Conservation (phyloP, 1,140 invertebrate species). For the Chymomyza costata region DNA sequence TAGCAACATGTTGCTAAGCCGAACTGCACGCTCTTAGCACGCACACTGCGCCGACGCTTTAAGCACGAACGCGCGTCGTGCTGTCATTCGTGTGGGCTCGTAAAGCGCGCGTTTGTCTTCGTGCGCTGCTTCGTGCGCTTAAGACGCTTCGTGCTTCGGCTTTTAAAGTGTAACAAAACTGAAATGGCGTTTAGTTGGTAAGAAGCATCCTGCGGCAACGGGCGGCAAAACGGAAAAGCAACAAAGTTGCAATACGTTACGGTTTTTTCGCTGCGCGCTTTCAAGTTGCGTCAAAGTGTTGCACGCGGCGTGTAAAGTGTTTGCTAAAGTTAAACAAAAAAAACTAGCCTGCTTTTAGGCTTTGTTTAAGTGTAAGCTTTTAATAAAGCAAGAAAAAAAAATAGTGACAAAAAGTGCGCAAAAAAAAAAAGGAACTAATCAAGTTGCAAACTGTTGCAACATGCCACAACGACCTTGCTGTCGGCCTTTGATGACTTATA, state of each 20-base stretch:
- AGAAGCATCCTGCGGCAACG: conserved; percentile 64
- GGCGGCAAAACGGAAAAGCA: conserved; percentile 49
- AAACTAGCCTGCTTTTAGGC: too few relatives aligned
- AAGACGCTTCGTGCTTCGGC: conserved; percentile 26
- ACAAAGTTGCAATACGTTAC: conserved; percentile 1
- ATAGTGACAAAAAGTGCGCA: too few relatives aligned
- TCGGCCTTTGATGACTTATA: too few relatives aligned
- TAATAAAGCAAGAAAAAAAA: background rate
- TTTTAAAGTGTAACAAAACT: conserved; percentile 65
- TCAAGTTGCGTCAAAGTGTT: conserved; percentile 6
- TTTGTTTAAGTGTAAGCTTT: background rate
- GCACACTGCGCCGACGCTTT: too few relatives aligned
- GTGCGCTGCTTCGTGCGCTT: background rate
- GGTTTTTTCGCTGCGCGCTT: too few relatives aligned
- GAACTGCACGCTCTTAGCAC: background rate
- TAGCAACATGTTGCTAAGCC: conserved; percentile 37
- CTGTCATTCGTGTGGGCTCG: background rate
- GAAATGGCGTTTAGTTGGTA: conserved; percentile 66
- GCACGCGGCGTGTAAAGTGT: conserved; percentile 2
- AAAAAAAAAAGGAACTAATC: too few relatives aligned
- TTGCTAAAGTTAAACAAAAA: too few relatives aligned
- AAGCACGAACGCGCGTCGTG: conserved; percentile 2
- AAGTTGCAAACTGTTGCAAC: too few relatives aligned
- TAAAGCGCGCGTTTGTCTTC: background rate
- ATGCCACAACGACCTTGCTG: too few relatives aligned